These are phyloP conservation scores for Microtus obscurus DNA, from an alignment of 2,797 vertebrate genomes.

Conservation along the genomic window DNA sequence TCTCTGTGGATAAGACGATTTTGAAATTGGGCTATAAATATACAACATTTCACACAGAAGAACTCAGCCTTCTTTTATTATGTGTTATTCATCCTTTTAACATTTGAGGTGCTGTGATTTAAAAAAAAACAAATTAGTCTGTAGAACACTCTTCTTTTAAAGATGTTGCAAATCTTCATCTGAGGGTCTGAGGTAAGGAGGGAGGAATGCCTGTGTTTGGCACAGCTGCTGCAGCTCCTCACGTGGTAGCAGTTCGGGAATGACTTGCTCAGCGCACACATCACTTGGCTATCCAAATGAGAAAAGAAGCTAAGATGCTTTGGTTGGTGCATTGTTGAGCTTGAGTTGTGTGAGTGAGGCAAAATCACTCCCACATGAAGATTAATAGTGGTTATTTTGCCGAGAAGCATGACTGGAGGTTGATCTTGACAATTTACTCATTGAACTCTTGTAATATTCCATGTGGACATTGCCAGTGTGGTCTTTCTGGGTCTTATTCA, in stretches of 20 bases:
- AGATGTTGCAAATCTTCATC: not conserved
- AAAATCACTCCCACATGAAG: constrained; percentile 68
- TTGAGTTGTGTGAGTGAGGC: constrained; percentile 77
- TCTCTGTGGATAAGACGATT: not conserved
- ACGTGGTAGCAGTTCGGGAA: not conserved
- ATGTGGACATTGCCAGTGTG: not conserved
- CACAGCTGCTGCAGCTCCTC: not conserved
- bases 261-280: constrained; percentile 10
- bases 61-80: not conserved
- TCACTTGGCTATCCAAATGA: not conserved
- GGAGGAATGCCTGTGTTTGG: not conserved
- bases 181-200: not conserved
- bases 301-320: constrained; percentile 63
- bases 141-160: constrained; percentile 6
- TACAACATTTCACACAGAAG: not conserved
- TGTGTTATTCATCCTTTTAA: not conserved
- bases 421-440: constrained; percentile 74
- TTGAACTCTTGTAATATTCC: constrained; percentile 62
- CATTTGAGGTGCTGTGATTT: not conserved
- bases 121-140: constrained; percentile 22
- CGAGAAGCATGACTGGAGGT: constrained; percentile 67
- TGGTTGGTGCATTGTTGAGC: constrained; percentile 69
- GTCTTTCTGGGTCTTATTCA: not conserved
- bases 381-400: constrained; percentile 79
- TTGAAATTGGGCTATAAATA: not conserved